Evolutionary conservation across 2,113 vertebrate genomes (phyloP).

Genomic region (Chlorodrepanis virens): DNA sequence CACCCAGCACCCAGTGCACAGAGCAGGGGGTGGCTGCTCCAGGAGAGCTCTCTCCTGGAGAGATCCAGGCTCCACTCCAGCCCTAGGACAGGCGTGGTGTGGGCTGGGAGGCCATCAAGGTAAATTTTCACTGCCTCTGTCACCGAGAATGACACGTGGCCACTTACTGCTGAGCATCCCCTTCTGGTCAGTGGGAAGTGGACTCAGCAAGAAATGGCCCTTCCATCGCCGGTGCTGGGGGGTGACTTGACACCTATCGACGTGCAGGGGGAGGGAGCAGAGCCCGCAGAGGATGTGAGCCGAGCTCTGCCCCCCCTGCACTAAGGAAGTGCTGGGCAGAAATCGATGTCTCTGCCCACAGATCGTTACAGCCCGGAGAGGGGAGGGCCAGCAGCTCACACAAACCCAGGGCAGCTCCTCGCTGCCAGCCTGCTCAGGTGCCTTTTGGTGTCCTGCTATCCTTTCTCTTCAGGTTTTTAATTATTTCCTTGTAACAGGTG

Average conservation of each 20-base stretch:
- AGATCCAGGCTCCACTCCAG: background rate
- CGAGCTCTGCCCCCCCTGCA: background rate
- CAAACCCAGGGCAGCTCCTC: background rate
- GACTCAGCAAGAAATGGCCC: background rate
- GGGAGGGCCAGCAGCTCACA: background rate
- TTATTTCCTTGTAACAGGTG: constrained; percentile 38
- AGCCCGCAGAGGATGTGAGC: background rate
- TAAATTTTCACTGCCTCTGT: background rate
- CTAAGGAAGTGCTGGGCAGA: background rate
- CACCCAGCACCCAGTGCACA: background rate
- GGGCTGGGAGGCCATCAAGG: background rate
- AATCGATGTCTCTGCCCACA: background rate
- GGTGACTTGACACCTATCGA: constrained; percentile 28
- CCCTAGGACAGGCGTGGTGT: rapidly evolving
- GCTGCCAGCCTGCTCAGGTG: background rate
- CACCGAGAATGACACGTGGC: background rate
- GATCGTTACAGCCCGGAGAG: background rate
- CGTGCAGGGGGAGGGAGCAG: background rate
- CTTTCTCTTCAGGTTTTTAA: constrained; percentile 29
- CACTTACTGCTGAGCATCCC: constrained; percentile 1
- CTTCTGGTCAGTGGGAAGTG: background rate
- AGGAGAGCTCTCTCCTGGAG: background rate
- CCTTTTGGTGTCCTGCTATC: background rate
- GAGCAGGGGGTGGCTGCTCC: background rate
- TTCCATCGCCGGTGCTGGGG: background rate